Evolutionary conservation across 2,113 vertebrate genomes (phyloP).

Genomic region (Nyctereutes procyonoides): DNA sequence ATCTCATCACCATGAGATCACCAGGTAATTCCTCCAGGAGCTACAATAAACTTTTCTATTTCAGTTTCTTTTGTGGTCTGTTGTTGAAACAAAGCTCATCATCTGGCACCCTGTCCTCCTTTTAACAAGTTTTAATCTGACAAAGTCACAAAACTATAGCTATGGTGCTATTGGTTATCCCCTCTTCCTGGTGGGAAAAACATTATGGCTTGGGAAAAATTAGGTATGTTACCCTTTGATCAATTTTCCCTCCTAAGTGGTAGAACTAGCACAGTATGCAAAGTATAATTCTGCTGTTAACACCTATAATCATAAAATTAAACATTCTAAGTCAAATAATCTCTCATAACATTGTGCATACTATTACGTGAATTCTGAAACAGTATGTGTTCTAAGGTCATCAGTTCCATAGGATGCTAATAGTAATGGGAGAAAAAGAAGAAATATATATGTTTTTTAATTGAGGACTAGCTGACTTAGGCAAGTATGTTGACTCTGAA

Average conservation of each 20-base stretch:
- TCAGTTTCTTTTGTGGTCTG: neutral
- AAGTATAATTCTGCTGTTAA: neutral
- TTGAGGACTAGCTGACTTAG: neutral
- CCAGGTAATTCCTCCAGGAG: neutral
- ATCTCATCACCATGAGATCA: no score
- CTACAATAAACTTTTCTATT: neutral
- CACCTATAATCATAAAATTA: neutral
- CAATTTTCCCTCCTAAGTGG: neutral
- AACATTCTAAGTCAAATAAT: neutral
- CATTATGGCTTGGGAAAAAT: neutral
- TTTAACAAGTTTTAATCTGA: neutral
- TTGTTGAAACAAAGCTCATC: neutral
- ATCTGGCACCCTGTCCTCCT: neutral
- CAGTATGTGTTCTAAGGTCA: neutral
- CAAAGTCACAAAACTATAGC: neutral
- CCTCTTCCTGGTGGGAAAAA: neutral
- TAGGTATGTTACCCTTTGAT: neutral
- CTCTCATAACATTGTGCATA: neutral
- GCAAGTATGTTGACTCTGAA: neutral
- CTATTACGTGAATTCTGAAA: neutral
- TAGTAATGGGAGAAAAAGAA: conserved; percentile 10
- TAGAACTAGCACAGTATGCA: neutral
- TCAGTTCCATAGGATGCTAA: neutral
- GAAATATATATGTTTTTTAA: neutral
- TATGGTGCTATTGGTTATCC: neutral